A percentile compares a stretch with the other conserved stretches of the same genome.
phyloP scores from a whole-genome alignment of 1,140 invertebrate genomes.

The Steinernema khuongi region DNA sequence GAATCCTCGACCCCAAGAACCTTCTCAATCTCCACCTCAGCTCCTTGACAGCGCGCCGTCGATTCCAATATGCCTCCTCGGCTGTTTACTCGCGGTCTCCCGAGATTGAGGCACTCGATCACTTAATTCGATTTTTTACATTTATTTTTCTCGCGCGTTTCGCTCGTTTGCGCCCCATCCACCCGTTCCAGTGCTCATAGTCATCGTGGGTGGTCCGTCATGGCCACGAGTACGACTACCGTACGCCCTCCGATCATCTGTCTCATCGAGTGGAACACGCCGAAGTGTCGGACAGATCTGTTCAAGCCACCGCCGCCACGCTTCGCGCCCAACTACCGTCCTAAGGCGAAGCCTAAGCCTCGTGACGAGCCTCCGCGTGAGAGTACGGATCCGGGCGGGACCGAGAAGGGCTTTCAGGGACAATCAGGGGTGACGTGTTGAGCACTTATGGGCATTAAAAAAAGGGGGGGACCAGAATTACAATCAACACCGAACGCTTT shows the following conservation, averaged over 20 bases:
- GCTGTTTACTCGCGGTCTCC: conserved; percentile 1
- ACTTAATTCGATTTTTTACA: conserved; percentile 13
- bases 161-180: background rate
- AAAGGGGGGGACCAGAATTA: no score
- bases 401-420: background rate
- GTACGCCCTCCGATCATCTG: conserved; percentile 1
- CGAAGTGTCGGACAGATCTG: background rate
- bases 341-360: background rate
- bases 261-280: conserved; percentile 1
- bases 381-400: background rate
- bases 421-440: no score
- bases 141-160: conserved; percentile 3
- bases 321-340: background rate
- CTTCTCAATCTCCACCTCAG: no score
- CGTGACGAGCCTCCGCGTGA: background rate
- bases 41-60: no score
- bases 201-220: background rate
- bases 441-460: no score
- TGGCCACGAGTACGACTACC: background rate
- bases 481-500: no score
- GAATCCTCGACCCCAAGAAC: no score
- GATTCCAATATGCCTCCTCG: background rate
- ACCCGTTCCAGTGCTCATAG: background rate
- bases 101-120: conserved; percentile 15
- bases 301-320: conserved; percentile 3